Base-by-base conservation (phyloP, 1,140 invertebrate species). In the Drosophila athabasca region DNA sequence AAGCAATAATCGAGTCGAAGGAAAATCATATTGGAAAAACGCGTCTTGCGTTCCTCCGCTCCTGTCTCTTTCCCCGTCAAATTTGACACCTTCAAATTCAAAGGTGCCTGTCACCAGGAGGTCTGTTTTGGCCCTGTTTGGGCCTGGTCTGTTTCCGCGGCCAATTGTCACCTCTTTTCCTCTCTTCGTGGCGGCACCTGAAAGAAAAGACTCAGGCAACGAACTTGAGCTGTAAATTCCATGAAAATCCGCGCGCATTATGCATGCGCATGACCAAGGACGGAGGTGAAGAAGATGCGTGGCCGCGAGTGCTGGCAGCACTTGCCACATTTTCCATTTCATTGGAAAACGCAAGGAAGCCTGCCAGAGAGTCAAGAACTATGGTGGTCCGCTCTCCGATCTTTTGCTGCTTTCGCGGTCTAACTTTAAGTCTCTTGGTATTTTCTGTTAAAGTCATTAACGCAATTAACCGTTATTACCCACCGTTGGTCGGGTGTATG, bases 391-490 rank as follows among this genome's bases (percentile, higher is more conserved):
- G 41, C 44, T 2, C 24, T 46, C 15, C 17, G 24, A 13, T 41
- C 8, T 39, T 24, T 22, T 58, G 24, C 54, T 53, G 60, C 62
- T 61, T 62, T 65, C 78, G 62, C 81, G 87, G 82, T 19, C 17
- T 19, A 19, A 19, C 17, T 19, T 19, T 19, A 19, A 19, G 78
- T 66, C 78, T 85, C 81, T 85, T 39, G 35, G 78, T 78, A 67
- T 88, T 88, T 83, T 88, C 79, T 83, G 79, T 82, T 88, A 88
- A 88, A 88, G 83, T 77, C 84, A 88, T 88, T 88, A 88, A 88
- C 84, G 84, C 84, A 88, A 79, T 88, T 88, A 89, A 88, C 83
- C 83, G 83, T 88, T 88, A 88, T 88, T 88, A 88, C 83, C 82
- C 74, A 60, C 46, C 65, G 73, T 44, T 66, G 64, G 76, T 65